Conservation (phyloP, 2,888 invertebrate genomes). For the Deroplatys truncata region DNA sequence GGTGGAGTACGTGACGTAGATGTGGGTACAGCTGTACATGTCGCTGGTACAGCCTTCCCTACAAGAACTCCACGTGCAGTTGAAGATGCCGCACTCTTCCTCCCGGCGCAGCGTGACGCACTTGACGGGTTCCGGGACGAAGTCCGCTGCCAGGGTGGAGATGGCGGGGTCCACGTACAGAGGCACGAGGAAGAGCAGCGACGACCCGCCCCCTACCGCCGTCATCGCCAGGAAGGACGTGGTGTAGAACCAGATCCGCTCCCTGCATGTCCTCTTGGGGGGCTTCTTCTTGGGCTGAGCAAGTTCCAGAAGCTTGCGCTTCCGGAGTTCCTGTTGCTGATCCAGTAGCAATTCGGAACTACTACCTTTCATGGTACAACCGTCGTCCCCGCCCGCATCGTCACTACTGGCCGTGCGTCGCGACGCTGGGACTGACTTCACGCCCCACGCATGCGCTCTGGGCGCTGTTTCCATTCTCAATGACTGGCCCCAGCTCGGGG, state of each 20-base stretch:
- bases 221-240: slow-evolving; percentile 66
- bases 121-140: slow-evolving; percentile 67
- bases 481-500: neutral
- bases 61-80: slow-evolving; percentile 77
- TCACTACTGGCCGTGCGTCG: neutral
- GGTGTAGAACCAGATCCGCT: slow-evolving; percentile 66
- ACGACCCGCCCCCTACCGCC: slow-evolving; percentile 67
- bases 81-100: slow-evolving; percentile 67
- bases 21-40: slow-evolving; percentile 64
- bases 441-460: neutral
- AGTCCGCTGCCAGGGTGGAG: slow-evolving; percentile 57
- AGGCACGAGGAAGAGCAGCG: slow-evolving; percentile 67
- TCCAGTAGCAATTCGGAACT: slow-evolving; percentile 74
- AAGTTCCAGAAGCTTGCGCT: slow-evolving; percentile 56
- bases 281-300: slow-evolving; percentile 50
- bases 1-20: slow-evolving; percentile 56
- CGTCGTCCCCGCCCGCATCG: neutral
- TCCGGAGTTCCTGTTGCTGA: slow-evolving; percentile 65
- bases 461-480: neutral
- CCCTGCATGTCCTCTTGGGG: slow-evolving; percentile 56
- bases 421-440: too few relatives aligned
- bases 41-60: slow-evolving; percentile 79
- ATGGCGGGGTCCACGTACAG: slow-evolving; percentile 67
- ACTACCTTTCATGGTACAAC: slow-evolving; percentile 60
- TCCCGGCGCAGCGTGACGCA: slow-evolving; percentile 68